A percentile compares a stretch with the other conserved stretches of the same genome.
Conservation (phyloP, 92 coral and sea anemone genomes). For the Montipora capitata region DNA sequence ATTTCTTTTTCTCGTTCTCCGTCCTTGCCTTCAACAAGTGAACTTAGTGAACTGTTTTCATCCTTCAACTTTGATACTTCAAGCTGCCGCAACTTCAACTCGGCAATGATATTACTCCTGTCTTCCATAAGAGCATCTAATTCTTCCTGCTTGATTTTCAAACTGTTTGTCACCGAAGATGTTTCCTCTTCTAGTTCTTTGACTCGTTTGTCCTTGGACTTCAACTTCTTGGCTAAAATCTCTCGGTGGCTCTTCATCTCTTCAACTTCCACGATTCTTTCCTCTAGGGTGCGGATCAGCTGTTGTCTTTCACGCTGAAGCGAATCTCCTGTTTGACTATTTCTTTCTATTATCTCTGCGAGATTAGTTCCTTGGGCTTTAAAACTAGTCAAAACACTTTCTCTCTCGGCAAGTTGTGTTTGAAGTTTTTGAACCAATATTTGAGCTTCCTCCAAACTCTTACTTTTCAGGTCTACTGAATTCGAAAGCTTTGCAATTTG, state of each 20-base stretch:
- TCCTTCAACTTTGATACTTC: slow-evolving; percentile 87
- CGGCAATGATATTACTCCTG: slow-evolving; percentile 81
- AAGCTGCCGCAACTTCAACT: slow-evolving; percentile 84
- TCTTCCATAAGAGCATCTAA: slow-evolving; percentile 93
- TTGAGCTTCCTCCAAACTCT: slow-evolving; percentile 71
- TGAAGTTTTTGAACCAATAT: slow-evolving; percentile 70
- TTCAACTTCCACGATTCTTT: slow-evolving; percentile 83
- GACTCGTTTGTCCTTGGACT: slow-evolving; percentile 85
- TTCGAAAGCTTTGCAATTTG: slow-evolving; percentile 58
- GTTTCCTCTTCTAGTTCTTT: slow-evolving; percentile 86
- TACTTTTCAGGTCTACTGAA: slow-evolving; percentile 61
- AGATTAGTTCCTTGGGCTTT: slow-evolving; percentile 92
- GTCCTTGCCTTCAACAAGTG: slow-evolving; percentile 90
- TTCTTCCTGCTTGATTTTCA: slow-evolving; percentile 85
- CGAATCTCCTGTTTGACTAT: slow-evolving; percentile 91
- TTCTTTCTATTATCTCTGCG: slow-evolving; percentile 90
- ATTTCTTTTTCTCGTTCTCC: slow-evolving; percentile 96
- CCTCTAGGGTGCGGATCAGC: slow-evolving; percentile 84
- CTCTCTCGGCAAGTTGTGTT: slow-evolving; percentile 89
- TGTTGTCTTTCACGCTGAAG: slow-evolving; percentile 93
- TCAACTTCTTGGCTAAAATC: slow-evolving; percentile 89
- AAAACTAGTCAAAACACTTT: slow-evolving; percentile 84
- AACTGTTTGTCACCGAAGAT: slow-evolving; percentile 15
- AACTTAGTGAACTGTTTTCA: slow-evolving; percentile 86
- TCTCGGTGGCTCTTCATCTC: slow-evolving; percentile 95